Evolutionary conservation across 2,888 invertebrate genomes (phyloP).

Genomic region (Tipula unca): DNA sequence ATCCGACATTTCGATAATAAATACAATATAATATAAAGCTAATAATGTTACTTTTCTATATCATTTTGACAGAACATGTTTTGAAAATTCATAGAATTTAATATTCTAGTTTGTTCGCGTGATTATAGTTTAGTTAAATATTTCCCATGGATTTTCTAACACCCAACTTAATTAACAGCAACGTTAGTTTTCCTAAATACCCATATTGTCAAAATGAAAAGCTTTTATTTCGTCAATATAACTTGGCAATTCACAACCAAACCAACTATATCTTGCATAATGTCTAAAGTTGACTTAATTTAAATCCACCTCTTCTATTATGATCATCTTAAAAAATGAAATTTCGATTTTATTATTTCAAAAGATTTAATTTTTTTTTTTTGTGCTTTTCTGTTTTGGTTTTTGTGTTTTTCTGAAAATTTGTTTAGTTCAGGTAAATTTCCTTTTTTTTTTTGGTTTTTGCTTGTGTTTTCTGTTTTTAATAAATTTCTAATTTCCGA

Average conservation of each 20-base stretch:
- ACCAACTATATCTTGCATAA: background rate
- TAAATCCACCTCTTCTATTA: background rate
- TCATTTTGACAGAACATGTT: no score
- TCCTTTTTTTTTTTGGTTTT: background rate
- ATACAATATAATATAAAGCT: no score
- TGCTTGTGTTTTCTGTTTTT: background rate
- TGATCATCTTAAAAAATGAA: background rate
- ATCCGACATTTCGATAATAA: no score
- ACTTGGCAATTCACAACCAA: background rate
- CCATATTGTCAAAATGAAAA: no score
- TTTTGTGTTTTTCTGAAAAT: background rate
- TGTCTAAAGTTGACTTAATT: background rate
- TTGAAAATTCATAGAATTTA: no score
- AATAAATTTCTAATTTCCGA: slow-evolving; percentile 8
- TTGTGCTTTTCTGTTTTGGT: background rate
- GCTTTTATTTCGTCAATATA: background rate
- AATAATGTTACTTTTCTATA: no score
- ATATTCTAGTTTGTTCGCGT: no score
- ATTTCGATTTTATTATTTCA: background rate
- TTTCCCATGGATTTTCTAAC: no score
- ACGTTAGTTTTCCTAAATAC: no score
- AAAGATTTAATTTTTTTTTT: background rate
- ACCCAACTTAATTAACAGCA: no score
- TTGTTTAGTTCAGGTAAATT: slow-evolving; percentile 1
- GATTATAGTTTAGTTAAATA: no score